Evolutionary conservation across 1,140 invertebrate species (phyloP).

Genomic region (Physella acuta): DNA sequence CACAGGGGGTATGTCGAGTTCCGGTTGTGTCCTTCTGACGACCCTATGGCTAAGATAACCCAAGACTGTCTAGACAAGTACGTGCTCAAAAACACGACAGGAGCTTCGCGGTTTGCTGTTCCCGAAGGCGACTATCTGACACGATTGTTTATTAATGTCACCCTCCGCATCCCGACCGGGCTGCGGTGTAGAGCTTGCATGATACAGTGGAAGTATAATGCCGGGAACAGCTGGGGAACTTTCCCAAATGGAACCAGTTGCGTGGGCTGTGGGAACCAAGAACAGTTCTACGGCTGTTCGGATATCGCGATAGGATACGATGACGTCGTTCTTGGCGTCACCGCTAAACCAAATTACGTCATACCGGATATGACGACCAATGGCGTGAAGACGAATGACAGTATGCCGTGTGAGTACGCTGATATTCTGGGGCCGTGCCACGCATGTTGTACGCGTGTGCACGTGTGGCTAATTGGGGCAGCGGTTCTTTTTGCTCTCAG

Average conservation of each 20-base stretch:
- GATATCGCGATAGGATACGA: slow-evolving; percentile 52
- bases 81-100: slow-evolving; percentile 33
- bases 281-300: slow-evolving; percentile 54
- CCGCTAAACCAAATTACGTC: too few relatives aligned
- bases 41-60: slow-evolving; percentile 38
- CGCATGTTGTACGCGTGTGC: too few relatives aligned
- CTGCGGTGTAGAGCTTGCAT: slow-evolving; percentile 54
- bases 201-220: slow-evolving; percentile 58
- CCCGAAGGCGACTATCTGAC: slow-evolving; percentile 18
- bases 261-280: slow-evolving; percentile 51
- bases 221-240: slow-evolving; percentile 55
- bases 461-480: too few relatives aligned
- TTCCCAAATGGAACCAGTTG: slow-evolving; percentile 40
- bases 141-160: slow-evolving; percentile 27
- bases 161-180: slow-evolving; percentile 43
- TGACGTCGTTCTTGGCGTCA: slow-evolving; percentile 35
- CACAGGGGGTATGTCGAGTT: slow-evolving; percentile 54
- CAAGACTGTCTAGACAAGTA: slow-evolving; percentile 44
- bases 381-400: too few relatives aligned
- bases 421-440: too few relatives aligned
- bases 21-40: slow-evolving; percentile 58
- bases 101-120: slow-evolving; percentile 29
- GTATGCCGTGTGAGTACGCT: too few relatives aligned
- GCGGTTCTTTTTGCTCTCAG: too few relatives aligned
- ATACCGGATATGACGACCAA: too few relatives aligned